Percentiles rank a stretch among this genome's conserved stretches.
Evolutionary conservation across 2,797 vertebrate genomes (phyloP).

Genomic region (Danio tinwini): DNA sequence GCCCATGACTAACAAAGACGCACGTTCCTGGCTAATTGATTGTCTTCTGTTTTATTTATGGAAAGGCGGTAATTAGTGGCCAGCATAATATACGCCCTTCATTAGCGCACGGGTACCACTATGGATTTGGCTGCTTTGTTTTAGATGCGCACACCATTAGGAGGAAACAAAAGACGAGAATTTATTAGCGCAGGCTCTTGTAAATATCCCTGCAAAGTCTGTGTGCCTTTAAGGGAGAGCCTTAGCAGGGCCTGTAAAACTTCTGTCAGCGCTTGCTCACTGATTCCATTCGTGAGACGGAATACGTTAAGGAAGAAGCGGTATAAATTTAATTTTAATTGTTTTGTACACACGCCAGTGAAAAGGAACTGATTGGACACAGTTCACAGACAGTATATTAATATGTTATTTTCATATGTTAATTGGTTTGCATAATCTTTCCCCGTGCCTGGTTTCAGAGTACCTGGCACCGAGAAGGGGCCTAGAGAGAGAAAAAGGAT

Average conservation of each 20-base stretch:
- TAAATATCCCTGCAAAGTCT: slow-evolving; percentile 81
- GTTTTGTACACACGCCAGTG: slow-evolving; percentile 99
- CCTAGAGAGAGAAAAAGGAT: slow-evolving; percentile 87
- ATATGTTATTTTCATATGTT: slow-evolving; percentile 99
- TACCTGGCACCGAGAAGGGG: slow-evolving; percentile 94
- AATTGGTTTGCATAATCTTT: slow-evolving; percentile 99
- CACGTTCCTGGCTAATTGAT: slow-evolving; percentile 82
- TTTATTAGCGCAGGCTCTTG: slow-evolving; percentile 81
- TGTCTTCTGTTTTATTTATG: slow-evolving; percentile 87
- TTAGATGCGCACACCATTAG: slow-evolving; percentile 83
- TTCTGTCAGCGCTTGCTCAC: slow-evolving; percentile 91
- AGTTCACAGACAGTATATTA: slow-evolving; percentile 99
- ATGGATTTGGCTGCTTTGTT: slow-evolving; percentile 85
- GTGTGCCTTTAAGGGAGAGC: slow-evolving; percentile 86
- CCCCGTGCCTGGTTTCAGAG: slow-evolving; percentile 91
- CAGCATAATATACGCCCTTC: slow-evolving; percentile 84
- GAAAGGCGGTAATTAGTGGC: slow-evolving; percentile 83
- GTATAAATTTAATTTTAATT: slow-evolving; percentile 99
- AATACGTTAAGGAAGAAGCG: slow-evolving; percentile 96
- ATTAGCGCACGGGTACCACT: slow-evolving; percentile 83
- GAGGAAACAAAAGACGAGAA: slow-evolving; percentile 80
- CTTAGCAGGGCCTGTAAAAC: slow-evolving; percentile 84
- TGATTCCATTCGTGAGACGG: slow-evolving; percentile 94
- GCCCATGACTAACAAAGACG: slow-evolving; percentile 80
- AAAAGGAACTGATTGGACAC: slow-evolving; percentile 99